Base-by-base conservation (phyloP, 2,797 vertebrate genomes). In the Peromyscus eremicus region DNA sequence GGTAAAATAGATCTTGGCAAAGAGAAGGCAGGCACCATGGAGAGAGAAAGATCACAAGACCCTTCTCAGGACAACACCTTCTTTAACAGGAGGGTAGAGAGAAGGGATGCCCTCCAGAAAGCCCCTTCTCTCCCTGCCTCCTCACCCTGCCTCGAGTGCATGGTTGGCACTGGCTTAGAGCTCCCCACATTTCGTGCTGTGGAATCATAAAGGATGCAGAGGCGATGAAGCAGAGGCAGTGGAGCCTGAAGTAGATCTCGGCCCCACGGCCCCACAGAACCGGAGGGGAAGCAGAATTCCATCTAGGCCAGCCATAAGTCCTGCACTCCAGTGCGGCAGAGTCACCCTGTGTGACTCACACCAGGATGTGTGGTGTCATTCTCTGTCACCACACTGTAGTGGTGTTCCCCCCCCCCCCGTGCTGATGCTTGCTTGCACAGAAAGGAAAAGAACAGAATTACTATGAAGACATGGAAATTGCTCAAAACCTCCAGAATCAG, bases 1-100 rank as follows among this genome's bases (percentile, higher is more conserved):
- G 71, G 55, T 37, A 3, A 49, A 43, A 40, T 5, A 88, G 93
- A 75, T 75, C 70, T 75, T 46, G 25, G 27, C 64, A 27, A 73
- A n/a, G 27, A 40, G 34, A 8, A 6, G 16, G 16, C 37, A n/a
- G n/a, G 34, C n/a, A 27, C 37, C 10, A 0, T 0, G 2, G 70
- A 64, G 66, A 93, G 70, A n/a, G 23, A 2, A 9, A 73, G 40
- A 37, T 40, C n/a, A 25, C 52, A 49, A 40, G 83, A 76, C 5
- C 85, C 73, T 75, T 21, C 16, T 13, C 19, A 34, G 85, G 70
- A 68, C 25, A n/a, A 1, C 17, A 27, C 60, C 34, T 49, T 82
- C 29, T 17, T 87, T 77, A 46, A 29, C 4, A 25, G 34, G 79
- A 85, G 4, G 9, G 2, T n/a, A 23, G 32, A 64, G 75, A 83